Conservation (phyloP, 2,888 invertebrate species). For the Clunio marinus region DNA sequence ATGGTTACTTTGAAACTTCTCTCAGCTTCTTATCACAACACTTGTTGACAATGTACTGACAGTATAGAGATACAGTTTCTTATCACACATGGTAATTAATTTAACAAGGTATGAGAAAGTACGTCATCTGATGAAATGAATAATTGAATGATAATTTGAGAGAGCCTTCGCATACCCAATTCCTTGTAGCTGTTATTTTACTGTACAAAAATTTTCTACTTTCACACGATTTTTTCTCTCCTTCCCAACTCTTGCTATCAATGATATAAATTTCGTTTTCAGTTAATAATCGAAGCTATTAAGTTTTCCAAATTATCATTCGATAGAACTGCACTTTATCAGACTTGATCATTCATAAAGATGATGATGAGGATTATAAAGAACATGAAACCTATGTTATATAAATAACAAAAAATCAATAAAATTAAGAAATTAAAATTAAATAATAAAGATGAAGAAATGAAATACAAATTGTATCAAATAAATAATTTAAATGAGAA, state of each 20-base stretch:
- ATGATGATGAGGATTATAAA: too few species aligned
- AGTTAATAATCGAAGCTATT: background rate
- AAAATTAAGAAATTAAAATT: background rate
- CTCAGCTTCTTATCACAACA: too few species aligned
- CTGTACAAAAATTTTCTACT: background rate
- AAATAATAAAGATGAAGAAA: background rate
- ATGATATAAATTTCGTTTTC: too few species aligned
- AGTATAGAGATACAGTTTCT: slow-evolving; percentile 1
- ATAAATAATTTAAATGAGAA: slow-evolving; percentile 1
- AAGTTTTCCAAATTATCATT: slow-evolving; percentile 5
- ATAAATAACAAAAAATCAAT: background rate
- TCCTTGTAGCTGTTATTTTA: background rate
- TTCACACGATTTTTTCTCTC: background rate
- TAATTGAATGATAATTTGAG: background rate
- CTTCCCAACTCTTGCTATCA: too few species aligned
- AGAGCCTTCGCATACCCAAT: background rate
- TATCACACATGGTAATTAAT: background rate
- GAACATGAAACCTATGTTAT: background rate
- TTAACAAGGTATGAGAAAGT: background rate
- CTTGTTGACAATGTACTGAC: too few species aligned
- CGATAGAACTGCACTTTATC: background rate
- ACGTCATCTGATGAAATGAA: background rate
- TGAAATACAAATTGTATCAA: slow-evolving; percentile 19
- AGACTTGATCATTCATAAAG: too few species aligned
- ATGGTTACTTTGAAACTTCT: background rate